phyloP scores from a whole-genome alignment of 2,888 invertebrate genomes.

The Sturmia bella region DNA sequence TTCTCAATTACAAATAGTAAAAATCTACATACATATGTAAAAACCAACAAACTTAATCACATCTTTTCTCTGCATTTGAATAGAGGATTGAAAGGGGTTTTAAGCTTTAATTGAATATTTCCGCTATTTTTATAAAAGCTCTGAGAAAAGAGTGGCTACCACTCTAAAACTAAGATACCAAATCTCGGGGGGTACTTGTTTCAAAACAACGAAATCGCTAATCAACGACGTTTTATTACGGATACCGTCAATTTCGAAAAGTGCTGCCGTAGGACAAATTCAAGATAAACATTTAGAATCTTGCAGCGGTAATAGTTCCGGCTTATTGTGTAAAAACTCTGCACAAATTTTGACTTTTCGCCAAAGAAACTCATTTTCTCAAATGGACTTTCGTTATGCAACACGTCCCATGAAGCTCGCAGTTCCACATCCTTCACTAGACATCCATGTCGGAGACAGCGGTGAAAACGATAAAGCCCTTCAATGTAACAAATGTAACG shows the following conservation, averaged over 20 bases:
- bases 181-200: conserved; percentile 64
- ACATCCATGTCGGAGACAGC: background rate
- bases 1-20: conserved; percentile 14
- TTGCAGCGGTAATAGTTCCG: conserved; percentile 16
- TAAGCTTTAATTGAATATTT: too few relatives aligned
- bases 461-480: conserved; percentile 20
- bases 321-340: conserved; percentile 74
- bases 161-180: conserved; percentile 60
- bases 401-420: conserved; percentile 73
- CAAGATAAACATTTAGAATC: background rate
- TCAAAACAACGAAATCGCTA: conserved; percentile 73
- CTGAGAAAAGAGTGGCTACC: conserved; percentile 36
- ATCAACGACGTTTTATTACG: conserved; percentile 63
- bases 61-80: too few relatives aligned
- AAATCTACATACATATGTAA: background rate
- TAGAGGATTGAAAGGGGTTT: too few relatives aligned
- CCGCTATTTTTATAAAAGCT: conserved; percentile 57
- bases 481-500: conserved; percentile 16
- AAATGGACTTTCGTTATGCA: conserved; percentile 78
- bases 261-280: background rate
- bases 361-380: conserved; percentile 77
- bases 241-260: conserved; percentile 46
- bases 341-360: conserved; percentile 74
- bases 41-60: conserved; percentile 6
- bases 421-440: background rate